These are phyloP conservation scores for human (Homo sapiens) DNA, from an alignment of 2,113 vertebrate species.

Conservation along the genomic window DNA sequence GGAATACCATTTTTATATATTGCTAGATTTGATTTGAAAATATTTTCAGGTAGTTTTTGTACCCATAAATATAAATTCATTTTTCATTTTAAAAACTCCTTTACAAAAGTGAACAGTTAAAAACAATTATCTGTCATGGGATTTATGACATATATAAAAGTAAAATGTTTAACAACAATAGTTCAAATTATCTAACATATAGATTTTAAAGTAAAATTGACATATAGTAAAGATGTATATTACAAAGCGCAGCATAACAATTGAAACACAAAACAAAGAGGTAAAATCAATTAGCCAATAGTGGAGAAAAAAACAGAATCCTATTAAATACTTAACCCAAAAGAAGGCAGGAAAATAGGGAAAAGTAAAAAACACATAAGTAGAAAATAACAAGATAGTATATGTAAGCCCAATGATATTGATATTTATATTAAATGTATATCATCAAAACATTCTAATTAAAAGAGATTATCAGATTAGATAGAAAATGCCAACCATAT, in stretches of 20 bases:
- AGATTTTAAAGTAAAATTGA: conserved; percentile 28
- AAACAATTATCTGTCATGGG: not conserved
- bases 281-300: not conserved
- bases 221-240: not conserved
- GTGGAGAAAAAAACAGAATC: not conserved
- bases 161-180: not conserved
- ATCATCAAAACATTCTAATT: not conserved
- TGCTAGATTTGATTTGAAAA: not conserved
- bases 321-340: not conserved
- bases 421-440: not conserved
- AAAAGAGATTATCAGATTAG: not conserved
- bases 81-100: not conserved
- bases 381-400: not conserved
- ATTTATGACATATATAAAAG: not conserved
- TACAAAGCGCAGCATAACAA: not conserved
- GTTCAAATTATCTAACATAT: not conserved
- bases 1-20: not conserved
- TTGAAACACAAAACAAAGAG: not conserved
- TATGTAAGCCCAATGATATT: not conserved
- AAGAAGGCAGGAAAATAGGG: not conserved
- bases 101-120: not conserved
- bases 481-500: not conserved
- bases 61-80: not conserved
- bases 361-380: not conserved
- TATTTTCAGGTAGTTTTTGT: not conserved